Base-by-base conservation (phyloP, 2,113 vertebrate genomes). In the Xyliphius kryptos region DNA sequence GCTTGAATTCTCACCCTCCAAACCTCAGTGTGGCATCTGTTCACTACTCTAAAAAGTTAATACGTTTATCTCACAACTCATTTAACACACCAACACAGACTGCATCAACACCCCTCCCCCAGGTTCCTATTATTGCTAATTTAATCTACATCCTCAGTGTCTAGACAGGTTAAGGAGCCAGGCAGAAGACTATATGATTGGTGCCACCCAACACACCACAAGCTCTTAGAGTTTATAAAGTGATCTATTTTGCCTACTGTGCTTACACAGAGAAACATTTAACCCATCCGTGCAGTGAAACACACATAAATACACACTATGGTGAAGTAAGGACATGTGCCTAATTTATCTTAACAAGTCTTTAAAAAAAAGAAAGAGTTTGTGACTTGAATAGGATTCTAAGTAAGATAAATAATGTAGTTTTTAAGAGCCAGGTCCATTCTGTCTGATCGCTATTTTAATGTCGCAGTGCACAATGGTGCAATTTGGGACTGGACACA, bases 101-200 rank as follows among this genome's bases (percentile, higher is more conserved):
- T 3, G 14, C 26, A 32, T 32, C 26, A 32, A 36, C 47, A 19
- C 26, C 9, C 11, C 51, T 40, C 63, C 63, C 4, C 36, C 48
- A 3, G 48, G 32, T 56, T 37, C 22, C 32, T 61, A 36, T 44
- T 53, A 67, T 74, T 56, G 71, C 38, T 69, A 56, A 79, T 41
- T 78, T 79, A 81, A 82, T 80, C 80, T 77, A 68, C 55, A 49
- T 72, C 69, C 70, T 75, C 68, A 32, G 65, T 52, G 82, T 86
- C 82, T 83, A 76, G 80, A 77, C 79, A 77, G 76, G 75, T 82
- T 78, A 83, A 83, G 22, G 72, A 63, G 68, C 14, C 53, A 59
- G 26, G 62, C 57, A 63, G 59, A 6, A 14, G 22, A 48, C 22
- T 59, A 48, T 48, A 57, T 9, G 13, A 10, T 12, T 41, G 40